These are phyloP conservation scores for Heliconius eleuchia DNA, from an alignment of 1,140 invertebrate genomes.

Conservation along the genomic window DNA sequence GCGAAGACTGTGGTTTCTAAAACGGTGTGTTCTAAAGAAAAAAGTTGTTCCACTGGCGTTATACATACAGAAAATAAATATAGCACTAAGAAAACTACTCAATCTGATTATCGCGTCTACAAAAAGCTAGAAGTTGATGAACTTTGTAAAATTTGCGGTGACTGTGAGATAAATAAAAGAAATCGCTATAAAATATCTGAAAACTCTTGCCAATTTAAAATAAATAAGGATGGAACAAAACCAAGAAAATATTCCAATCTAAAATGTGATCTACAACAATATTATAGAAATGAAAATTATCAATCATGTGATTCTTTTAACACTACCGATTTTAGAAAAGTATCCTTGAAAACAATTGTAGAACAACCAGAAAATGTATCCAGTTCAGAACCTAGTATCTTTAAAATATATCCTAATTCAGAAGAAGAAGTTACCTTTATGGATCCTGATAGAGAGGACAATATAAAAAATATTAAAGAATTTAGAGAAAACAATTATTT, in stretches of 20 bases:
- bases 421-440: constrained; percentile 44
- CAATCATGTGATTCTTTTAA: constrained; percentile 51
- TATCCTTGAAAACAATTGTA: constrained; percentile 57
- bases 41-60: constrained; percentile 52
- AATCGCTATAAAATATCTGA: not conserved
- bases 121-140: not conserved
- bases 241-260: constrained; percentile 17
- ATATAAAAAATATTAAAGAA: constrained; percentile 58
- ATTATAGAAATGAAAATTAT: constrained; percentile 69
- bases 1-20: constrained; percentile 49
- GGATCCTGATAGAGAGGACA: constrained; percentile 47
- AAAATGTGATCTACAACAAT: constrained; percentile 48
- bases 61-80: constrained; percentile 34
- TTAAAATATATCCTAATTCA: constrained; percentile 41
- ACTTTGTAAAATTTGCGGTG: constrained; percentile 61
- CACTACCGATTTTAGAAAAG: constrained; percentile 38
- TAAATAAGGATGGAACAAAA: not conserved
- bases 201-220: not conserved
- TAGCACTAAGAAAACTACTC: constrained; percentile 52
- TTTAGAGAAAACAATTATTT: constrained; percentile 72
- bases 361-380: constrained; percentile 54
- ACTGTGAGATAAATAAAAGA: not conserved
- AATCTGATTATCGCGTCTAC: constrained; percentile 50
- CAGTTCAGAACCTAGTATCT: constrained; percentile 27
- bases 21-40: constrained; percentile 30